A percentile compares a stretch with the other conserved stretches of the same genome.
These are phyloP conservation scores for Cylas formicarius DNA, from an alignment of 1,140 invertebrate species.

Conservation along the genomic window DNA sequence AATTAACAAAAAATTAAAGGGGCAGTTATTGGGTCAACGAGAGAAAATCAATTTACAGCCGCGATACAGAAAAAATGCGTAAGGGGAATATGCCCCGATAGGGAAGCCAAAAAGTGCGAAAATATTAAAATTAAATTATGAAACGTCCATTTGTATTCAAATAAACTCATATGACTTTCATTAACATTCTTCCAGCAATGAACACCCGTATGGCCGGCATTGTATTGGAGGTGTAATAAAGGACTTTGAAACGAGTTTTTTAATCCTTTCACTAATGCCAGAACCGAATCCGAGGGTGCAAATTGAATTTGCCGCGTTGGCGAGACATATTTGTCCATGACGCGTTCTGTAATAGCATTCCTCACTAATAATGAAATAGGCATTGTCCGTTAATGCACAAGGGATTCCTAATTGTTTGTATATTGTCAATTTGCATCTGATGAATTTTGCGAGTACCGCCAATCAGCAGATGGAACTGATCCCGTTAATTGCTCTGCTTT, in stretches of 20 bases:
- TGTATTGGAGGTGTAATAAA: slow-evolving; percentile 34
- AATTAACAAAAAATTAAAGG: neutral
- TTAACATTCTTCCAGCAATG: slow-evolving; percentile 24
- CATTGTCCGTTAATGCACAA: slow-evolving; percentile 36
- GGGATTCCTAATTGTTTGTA: slow-evolving; percentile 41
- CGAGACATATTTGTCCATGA: slow-evolving; percentile 34
- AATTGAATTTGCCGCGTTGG: slow-evolving; percentile 35
- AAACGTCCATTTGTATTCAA: slow-evolving; percentile 23
- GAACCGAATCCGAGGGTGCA: slow-evolving; percentile 25
- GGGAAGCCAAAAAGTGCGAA: slow-evolving; percentile 12
- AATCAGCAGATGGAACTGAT: slow-evolving; percentile 16
- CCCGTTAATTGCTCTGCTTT: slow-evolving; percentile 12
- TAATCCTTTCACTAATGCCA: slow-evolving; percentile 32
- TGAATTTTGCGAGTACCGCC: slow-evolving; percentile 32
- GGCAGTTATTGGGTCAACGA: neutral
- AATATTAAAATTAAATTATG: slow-evolving; percentile 17
- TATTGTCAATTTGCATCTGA: slow-evolving; percentile 42
- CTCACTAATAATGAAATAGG: slow-evolving; percentile 40
- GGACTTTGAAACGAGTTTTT: slow-evolving; percentile 30
- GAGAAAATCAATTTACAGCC: neutral
- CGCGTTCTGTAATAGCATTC: slow-evolving; percentile 38
- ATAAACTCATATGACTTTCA: slow-evolving; percentile 27
- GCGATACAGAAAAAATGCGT: slow-evolving; percentile 1
- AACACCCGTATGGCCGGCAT: slow-evolving; percentile 25
- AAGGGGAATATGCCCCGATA: too few relatives aligned